phyloP scores from a whole-genome alignment of 2,113 vertebrate species.

The Semnornis frantzii region DNA sequence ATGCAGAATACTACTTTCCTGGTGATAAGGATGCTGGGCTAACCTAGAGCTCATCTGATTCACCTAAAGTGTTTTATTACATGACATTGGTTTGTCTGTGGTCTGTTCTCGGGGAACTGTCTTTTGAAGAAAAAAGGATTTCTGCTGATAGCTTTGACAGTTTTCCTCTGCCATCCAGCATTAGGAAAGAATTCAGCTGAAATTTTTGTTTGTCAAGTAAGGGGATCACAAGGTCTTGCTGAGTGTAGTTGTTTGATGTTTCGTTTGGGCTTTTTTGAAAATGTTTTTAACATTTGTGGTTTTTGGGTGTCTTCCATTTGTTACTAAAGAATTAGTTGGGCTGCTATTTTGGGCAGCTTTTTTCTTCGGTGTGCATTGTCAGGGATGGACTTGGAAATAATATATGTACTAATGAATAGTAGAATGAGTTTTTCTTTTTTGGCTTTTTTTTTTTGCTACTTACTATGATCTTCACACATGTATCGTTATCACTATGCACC shows the following conservation, averaged over 20 bases:
- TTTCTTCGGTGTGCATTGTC: background rate
- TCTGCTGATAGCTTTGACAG: background rate
- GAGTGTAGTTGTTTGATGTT: background rate
- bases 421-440: background rate
- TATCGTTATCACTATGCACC: background rate
- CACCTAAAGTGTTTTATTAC: background rate
- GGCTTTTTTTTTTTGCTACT: background rate
- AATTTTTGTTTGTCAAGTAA: background rate
- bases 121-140: background rate
- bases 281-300: background rate
- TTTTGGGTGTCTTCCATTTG: background rate
- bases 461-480: background rate
- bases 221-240: background rate
- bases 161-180: accelerated
- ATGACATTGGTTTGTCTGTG: background rate
- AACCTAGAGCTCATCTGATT: background rate
- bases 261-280: background rate
- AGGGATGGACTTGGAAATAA: background rate
- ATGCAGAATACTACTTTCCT: background rate
- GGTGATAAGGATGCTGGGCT: background rate
- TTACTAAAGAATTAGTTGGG: background rate
- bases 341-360: background rate
- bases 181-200: background rate
- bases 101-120: background rate
- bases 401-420: too few species aligned